phyloP scores from a whole-genome alignment of 2,113 vertebrate genomes.

The Podarcis muralis region DNA sequence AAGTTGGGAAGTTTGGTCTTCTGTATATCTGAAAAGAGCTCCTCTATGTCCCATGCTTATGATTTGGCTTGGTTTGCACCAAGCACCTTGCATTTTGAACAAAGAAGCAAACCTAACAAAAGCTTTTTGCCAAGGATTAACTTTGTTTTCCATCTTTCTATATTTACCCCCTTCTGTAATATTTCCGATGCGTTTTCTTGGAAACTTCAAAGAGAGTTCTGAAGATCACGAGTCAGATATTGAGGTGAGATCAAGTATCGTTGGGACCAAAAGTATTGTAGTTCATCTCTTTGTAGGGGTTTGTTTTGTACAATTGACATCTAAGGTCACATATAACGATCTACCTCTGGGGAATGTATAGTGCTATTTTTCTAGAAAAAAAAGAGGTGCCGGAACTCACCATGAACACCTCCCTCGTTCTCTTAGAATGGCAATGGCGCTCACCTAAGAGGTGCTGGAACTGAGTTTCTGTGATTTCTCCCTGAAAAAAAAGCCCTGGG shows the following conservation, averaged over 20 bases:
- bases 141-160: neutral
- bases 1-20: too few species aligned
- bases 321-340: neutral
- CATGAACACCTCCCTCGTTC: too few species aligned
- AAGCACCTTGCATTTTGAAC: neutral
- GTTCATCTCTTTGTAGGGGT: too few species aligned
- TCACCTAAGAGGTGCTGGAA: too few species aligned
- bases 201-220: neutral
- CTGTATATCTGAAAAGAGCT: too few species aligned
- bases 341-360: neutral
- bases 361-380: too few species aligned
- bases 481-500: neutral
- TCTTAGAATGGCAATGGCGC: too few species aligned
- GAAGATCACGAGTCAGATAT: accelerated
- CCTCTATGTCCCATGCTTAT: too few species aligned
- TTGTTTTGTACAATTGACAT: neutral
- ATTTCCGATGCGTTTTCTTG: neutral
- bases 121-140: neutral
- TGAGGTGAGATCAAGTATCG: neutral
- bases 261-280: too few species aligned
- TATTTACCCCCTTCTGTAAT: neutral
- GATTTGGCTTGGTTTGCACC: neutral
- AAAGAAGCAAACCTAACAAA: neutral
- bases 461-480: too few species aligned
- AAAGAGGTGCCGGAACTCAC: too few species aligned